A percentile compares a stretch with the other conserved stretches of the same genome.
Conservation (phyloP, 2,113 vertebrate species). For the Ammospiza nelsoni region DNA sequence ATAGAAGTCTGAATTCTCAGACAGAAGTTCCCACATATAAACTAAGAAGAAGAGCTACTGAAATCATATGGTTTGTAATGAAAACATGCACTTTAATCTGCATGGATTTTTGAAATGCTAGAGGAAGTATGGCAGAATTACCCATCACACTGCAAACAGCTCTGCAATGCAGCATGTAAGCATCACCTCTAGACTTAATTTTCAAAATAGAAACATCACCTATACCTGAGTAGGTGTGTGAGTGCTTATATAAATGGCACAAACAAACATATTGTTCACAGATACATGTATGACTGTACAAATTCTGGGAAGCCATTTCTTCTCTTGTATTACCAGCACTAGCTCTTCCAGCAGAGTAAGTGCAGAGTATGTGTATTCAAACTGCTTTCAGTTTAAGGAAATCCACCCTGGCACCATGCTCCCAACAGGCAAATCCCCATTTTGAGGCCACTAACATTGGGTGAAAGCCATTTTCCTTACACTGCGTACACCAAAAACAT, state of each 20-base stretch:
- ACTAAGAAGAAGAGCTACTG: background rate
- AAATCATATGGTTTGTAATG: background rate
- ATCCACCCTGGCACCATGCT: background rate
- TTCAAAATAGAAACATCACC: background rate
- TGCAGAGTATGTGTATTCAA: background rate
- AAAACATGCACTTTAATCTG: background rate
- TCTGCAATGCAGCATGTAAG: background rate
- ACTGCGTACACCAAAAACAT: conserved; percentile 33
- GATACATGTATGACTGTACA: background rate
- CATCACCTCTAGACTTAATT: background rate
- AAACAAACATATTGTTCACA: background rate
- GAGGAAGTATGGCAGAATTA: background rate
- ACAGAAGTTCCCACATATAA: background rate
- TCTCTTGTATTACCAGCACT: accelerated
- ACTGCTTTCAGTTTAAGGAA: background rate
- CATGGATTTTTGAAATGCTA: background rate
- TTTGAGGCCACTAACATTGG: background rate
- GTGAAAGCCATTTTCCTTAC: conserved; percentile 5
- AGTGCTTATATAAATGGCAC: background rate
- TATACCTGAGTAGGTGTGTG: background rate
- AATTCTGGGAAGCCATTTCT: background rate
- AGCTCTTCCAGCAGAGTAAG: background rate
- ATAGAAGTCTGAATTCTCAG: background rate
- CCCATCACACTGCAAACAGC: background rate
- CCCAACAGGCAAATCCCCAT: background rate